These are phyloP conservation scores for Watersipora subatra DNA, from an alignment of 1,140 invertebrate genomes.

Conservation along the genomic window DNA sequence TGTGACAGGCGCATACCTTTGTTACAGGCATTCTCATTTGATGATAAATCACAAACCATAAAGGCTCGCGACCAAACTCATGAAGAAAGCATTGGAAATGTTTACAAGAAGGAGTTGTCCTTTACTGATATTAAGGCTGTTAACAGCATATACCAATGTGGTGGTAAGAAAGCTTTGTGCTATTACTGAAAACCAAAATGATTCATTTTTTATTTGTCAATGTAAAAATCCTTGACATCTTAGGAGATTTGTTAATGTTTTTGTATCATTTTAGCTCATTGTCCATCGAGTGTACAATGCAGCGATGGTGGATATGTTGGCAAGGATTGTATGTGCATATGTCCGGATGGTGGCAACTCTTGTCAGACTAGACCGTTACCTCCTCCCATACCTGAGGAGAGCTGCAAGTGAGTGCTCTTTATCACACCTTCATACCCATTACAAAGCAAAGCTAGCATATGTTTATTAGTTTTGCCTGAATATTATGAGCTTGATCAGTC, in stretches of 20 bases:
- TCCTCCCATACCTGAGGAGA: conserved; percentile 16
- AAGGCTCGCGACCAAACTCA: conserved; percentile 15
- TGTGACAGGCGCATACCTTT: too few relatives aligned
- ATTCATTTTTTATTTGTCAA: too few relatives aligned
- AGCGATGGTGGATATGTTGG: conserved; percentile 22
- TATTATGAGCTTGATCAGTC: too few relatives aligned
- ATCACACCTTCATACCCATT: too few relatives aligned
- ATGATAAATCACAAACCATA: conserved; percentile 24
- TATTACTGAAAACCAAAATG: too few relatives aligned
- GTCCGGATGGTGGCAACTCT: conserved; percentile 20
- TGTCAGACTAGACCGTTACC: conserved; percentile 17
- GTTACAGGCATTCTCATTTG: conserved; percentile 23
- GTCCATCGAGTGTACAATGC: conserved; percentile 20
- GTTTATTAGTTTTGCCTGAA: too few relatives aligned
- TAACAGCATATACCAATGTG: conserved; percentile 27
- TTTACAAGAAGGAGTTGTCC: conserved; percentile 24
- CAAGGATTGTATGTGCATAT: conserved; percentile 33
- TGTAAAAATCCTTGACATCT: too few relatives aligned
- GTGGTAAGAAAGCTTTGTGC: conserved; percentile 14
- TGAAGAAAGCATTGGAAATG: conserved; percentile 21
- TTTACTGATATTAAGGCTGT: conserved; percentile 26
- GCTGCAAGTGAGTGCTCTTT: conserved; percentile 17
- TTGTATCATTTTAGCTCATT: conserved; percentile 14
- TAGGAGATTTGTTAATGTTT: background rate
- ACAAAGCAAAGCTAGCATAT: too few relatives aligned